Evolutionary conservation across 2,888 invertebrate genomes (phyloP), one percentile per base, ranked within the genome.

Genomic region (Liopterus haemorrhoidalis): DNA sequence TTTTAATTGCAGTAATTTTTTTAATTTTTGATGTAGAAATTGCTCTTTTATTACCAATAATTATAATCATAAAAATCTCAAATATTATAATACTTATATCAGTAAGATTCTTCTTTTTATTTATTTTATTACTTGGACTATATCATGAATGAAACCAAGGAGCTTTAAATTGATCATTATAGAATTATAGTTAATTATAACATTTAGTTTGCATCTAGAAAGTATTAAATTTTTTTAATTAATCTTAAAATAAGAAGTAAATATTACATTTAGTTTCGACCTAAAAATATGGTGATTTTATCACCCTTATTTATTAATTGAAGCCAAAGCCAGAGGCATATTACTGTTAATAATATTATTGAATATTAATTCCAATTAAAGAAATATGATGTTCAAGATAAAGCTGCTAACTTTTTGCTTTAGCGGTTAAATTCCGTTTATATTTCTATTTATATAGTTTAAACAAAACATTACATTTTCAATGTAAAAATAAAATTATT

Each of bases 1-100:
- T 76, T 70, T 59, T 74, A 69, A 74, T 80, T 63, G 71, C 77
- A 24, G 67, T 79, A 62, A 74, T 81, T 69, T 81, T 81, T 61
- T 66, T 80, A 71, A 77, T 81, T 69, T 81, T 81, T 70, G 79
- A 81, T 70, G 71, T 80, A 47, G 79, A 80, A 75, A 76, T 81
- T 67, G 71, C 75, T 1, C 55, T 81, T 62, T 68, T 79, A 61
- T 59, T 79, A 1, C 77, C 78, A 0, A 67, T 76, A 62, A 73
- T 75, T 54, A 60, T 66, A 50, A 60, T 61, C 48, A 53, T 66
- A 47, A 54, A 64, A 50, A 52, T 52, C 40, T 58, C 59, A 15
- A 60, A 62, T 48, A 40, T 63, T 46, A 30, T 56, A 20, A 46
- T 52, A 25, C 66, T 62, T 60, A 36, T 51, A 12, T 18, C 48